Conservation (phyloP, 2,113 vertebrate species). For the Axis porcinus region DNA sequence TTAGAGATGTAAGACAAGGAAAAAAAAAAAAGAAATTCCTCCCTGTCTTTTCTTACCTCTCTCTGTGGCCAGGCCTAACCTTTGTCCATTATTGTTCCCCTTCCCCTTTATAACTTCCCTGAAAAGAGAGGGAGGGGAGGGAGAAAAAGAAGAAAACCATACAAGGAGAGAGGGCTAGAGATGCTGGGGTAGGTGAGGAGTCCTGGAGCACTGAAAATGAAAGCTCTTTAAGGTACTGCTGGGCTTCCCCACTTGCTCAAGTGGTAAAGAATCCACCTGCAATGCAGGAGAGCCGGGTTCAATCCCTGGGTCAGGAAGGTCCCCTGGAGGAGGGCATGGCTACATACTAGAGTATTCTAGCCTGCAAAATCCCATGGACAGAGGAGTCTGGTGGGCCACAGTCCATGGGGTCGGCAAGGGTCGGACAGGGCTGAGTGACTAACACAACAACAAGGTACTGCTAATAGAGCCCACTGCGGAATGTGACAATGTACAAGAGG, state of each 20-base stretch:
- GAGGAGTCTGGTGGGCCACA: not conserved
- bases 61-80: not conserved
- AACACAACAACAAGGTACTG: not conserved
- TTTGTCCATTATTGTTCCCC: not conserved
- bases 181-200: not conserved
- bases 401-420: not conserved
- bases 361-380: not conserved
- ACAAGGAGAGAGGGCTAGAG: not conserved
- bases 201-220: not conserved
- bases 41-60: constrained; percentile 17
- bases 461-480: not conserved
- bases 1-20: not conserved
- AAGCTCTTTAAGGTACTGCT: not conserved
- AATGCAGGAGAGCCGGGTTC: not conserved
- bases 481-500: not conserved
- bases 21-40: constrained; percentile 32
- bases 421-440: not conserved
- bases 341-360: not conserved
- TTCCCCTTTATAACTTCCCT: not conserved
- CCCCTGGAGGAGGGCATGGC: not conserved
- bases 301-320: not conserved
- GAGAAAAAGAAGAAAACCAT: not conserved
- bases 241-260: not conserved
- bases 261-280: not conserved
- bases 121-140: not conserved